These are phyloP conservation scores for Agraylea sexmaculata DNA, from an alignment of 1,140 invertebrate genomes.

Conservation along the genomic window DNA sequence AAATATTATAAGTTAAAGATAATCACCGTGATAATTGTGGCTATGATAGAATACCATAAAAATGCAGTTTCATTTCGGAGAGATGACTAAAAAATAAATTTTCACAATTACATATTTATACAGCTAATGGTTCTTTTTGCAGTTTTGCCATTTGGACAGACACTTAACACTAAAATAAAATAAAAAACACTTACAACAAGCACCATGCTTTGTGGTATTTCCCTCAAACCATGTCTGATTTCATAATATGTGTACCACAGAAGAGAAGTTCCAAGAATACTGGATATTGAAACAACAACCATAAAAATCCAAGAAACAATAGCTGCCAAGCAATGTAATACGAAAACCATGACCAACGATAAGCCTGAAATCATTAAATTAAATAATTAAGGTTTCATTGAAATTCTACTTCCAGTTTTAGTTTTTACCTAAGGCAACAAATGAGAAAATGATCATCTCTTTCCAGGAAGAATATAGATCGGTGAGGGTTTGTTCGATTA, in stretches of 20 bases:
- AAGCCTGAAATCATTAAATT: conserved; percentile 51
- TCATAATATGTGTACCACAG: conserved; percentile 84
- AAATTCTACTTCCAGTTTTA: too few species aligned
- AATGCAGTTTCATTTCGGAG: conserved; percentile 78
- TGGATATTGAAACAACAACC: conserved; percentile 60
- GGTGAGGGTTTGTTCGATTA: conserved; percentile 73
- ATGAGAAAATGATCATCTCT: conserved; percentile 69
- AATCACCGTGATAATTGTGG: conserved; percentile 71
- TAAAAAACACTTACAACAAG: conserved; percentile 19
- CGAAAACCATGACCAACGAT: conserved; percentile 68
- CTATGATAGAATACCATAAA: conserved; percentile 70
- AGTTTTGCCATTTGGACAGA: conserved; percentile 19
- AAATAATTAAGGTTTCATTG: too few species aligned
- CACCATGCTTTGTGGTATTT: conserved; percentile 39
- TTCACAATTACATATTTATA: conserved; percentile 4
- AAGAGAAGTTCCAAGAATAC: conserved; percentile 62
- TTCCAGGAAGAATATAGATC: conserved; percentile 82
- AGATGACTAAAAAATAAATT: conserved; percentile 54
- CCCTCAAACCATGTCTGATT: conserved; percentile 57
- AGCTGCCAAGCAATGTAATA: conserved; percentile 72
- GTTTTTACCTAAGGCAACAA: conserved; percentile 72
- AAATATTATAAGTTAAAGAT: conserved; percentile 9
- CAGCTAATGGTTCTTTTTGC: conserved; percentile 8
- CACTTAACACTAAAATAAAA: conserved; percentile 1
- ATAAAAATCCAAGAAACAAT: conserved; percentile 81